Evolutionary conservation across 2,113 vertebrate species (phyloP).

Genomic region (Micromys minutus): DNA sequence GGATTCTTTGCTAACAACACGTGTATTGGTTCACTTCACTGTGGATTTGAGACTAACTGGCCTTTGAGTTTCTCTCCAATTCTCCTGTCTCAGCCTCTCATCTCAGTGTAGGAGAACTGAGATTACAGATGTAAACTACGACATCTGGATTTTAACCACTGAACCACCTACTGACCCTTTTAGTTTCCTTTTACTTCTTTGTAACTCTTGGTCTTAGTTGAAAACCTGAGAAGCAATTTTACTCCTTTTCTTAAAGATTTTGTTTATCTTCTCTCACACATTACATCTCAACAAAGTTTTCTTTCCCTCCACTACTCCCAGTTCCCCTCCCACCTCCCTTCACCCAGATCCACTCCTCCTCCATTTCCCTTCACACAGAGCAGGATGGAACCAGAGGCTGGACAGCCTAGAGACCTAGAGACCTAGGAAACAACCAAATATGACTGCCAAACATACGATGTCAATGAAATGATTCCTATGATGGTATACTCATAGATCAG

Average conservation of each 20-base stretch:
- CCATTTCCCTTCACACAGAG: not conserved
- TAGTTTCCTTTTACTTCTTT: slow-evolving; percentile 11
- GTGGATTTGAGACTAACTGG: not conserved
- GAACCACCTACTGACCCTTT: not conserved
- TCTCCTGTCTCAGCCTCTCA: not conserved
- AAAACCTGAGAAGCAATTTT: not conserved
- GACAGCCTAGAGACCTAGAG: not conserved
- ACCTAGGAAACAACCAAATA: not conserved
- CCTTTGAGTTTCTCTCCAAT: not conserved
- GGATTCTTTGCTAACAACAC: too few relatives aligned
- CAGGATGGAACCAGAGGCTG: not conserved
- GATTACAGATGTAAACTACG: not conserved
- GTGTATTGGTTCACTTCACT: not conserved
- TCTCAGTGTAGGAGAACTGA: not conserved
- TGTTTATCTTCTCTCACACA: not conserved
- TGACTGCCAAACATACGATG: not conserved
- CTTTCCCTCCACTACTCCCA: not conserved
- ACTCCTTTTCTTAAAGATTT: not conserved
- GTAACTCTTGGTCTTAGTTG: not conserved
- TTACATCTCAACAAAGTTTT: not conserved
- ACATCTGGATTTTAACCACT: not conserved
- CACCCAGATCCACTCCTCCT: not conserved
- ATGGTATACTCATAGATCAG: not conserved
- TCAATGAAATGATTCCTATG: not conserved
- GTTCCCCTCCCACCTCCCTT: not conserved